phyloP scores from a whole-genome alignment of 1,140 invertebrate genomes.

The Drosophila trapezifrons region DNA sequence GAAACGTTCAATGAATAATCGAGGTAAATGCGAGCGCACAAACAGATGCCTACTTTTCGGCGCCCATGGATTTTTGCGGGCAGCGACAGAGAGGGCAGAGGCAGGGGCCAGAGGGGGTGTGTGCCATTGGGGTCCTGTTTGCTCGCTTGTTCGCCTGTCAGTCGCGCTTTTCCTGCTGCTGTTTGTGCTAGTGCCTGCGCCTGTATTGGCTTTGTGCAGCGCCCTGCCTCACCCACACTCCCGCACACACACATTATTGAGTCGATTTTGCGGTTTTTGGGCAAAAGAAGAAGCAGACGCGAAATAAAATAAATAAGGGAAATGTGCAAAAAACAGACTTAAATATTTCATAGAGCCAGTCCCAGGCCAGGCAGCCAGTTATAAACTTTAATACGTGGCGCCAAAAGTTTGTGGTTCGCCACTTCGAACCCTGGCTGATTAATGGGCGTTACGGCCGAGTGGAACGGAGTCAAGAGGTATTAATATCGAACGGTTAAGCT shows the following conservation, averaged over 20 bases:
- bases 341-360: slow-evolving; percentile 53
- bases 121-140: slow-evolving; percentile 7
- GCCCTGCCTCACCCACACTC: background rate
- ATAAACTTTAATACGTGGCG: slow-evolving; percentile 35
- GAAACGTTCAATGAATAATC: slow-evolving; percentile 71
- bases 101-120: background rate
- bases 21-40: slow-evolving; percentile 38
- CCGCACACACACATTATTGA: slow-evolving; percentile 58
- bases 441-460: slow-evolving; percentile 27
- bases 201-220: slow-evolving; percentile 18
- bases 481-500: slow-evolving; percentile 7
- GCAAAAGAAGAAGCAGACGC: slow-evolving; percentile 47
- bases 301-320: slow-evolving; percentile 44
- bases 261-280: slow-evolving; percentile 76
- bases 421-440: slow-evolving; percentile 26
- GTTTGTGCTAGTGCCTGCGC: slow-evolving; percentile 24
- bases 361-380: background rate
- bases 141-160: slow-evolving; percentile 42
- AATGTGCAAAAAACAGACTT: slow-evolving; percentile 39
- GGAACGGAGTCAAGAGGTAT: slow-evolving; percentile 14
- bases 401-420: slow-evolving; percentile 39
- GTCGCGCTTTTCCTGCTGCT: slow-evolving; percentile 36
- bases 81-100: too few species aligned
- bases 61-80: slow-evolving; percentile 13
- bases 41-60: slow-evolving; percentile 60